These are phyloP conservation scores for Burhinus bistriatus DNA, from an alignment of 2,113 vertebrate species.

Conservation along the genomic window DNA sequence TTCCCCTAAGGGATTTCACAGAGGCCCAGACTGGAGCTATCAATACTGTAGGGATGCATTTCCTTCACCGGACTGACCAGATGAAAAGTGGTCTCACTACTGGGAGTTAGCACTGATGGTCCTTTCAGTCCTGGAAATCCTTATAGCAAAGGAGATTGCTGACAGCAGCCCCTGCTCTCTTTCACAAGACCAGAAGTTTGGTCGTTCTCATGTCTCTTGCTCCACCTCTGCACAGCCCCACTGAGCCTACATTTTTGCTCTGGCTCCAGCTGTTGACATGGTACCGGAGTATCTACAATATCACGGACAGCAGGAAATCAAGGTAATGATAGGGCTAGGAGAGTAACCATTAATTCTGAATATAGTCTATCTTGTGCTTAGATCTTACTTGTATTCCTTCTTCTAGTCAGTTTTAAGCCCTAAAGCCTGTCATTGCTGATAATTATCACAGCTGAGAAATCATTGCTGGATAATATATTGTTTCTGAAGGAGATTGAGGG, in stretches of 20 bases:
- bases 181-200: background rate
- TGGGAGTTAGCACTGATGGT: background rate
- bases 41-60: background rate
- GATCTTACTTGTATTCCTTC: background rate
- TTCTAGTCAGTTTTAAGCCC: background rate
- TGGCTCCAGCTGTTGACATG: background rate
- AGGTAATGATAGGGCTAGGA: background rate
- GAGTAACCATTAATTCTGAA: background rate
- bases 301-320: background rate
- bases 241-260: background rate
- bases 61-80: background rate
- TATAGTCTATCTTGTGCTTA: background rate
- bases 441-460: constrained; percentile 31
- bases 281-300: background rate
- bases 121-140: background rate
- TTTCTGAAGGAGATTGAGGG: background rate
- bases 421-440: background rate
- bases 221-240: background rate
- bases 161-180: background rate
- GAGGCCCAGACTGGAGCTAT: background rate
- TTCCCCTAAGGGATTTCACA: background rate
- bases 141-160: background rate
- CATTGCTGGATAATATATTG: background rate
- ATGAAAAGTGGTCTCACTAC: background rate
- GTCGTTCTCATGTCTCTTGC: background rate